These are phyloP conservation scores for Parapsyche elsis DNA, from an alignment of 1,140 invertebrate genomes.

Conservation along the genomic window DNA sequence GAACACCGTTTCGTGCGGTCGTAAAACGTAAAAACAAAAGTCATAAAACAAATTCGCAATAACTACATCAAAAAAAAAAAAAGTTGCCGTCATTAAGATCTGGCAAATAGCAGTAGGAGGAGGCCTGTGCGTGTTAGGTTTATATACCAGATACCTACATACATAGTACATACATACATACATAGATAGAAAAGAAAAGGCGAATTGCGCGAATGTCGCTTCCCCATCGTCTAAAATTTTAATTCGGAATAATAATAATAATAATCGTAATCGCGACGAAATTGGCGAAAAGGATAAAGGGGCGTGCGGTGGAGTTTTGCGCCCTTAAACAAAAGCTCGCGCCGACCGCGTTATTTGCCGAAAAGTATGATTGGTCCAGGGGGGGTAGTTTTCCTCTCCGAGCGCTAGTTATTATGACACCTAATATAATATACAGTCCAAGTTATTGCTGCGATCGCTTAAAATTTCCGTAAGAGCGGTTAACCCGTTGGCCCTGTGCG, in stretches of 20 bases:
- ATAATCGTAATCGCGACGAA: slow-evolving; percentile 37
- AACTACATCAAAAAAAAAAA: slow-evolving; percentile 20
- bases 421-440: slow-evolving; percentile 42
- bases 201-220: not conserved
- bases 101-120: not conserved
- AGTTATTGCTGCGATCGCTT: not conserved
- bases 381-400: slow-evolving; percentile 47
- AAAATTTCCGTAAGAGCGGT: not conserved
- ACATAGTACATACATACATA: too few species aligned
- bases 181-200: too few species aligned
- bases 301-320: not conserved
- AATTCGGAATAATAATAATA: slow-evolving; percentile 43
- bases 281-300: not conserved
- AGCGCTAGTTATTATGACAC: slow-evolving; percentile 41
- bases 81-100: slow-evolving; percentile 33
- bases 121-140: not conserved
- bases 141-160: too few species aligned
- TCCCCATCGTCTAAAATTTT: slow-evolving; percentile 34
- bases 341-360: slow-evolving; percentile 46
- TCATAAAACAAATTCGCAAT: slow-evolving; percentile 39
- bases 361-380: slow-evolving; percentile 54
- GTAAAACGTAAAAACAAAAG: slow-evolving; percentile 35
- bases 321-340: slow-evolving; percentile 1
- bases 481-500: not conserved
- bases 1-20: slow-evolving; percentile 27